Evolutionary conservation across 2,113 vertebrate genomes (phyloP).

Genomic region (Datnioides undecimradiatus): DNA sequence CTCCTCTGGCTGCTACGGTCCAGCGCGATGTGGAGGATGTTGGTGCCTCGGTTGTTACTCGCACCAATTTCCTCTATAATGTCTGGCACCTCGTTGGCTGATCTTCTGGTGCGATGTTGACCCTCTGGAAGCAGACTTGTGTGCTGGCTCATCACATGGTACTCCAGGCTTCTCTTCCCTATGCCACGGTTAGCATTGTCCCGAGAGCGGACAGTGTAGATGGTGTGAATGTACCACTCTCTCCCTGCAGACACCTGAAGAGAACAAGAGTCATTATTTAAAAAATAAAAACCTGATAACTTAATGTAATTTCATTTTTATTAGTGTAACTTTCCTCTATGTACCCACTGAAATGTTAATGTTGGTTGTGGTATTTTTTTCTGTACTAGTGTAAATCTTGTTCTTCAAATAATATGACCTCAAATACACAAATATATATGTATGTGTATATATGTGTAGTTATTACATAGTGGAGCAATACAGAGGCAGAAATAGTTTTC

Average conservation of each 20-base stretch:
- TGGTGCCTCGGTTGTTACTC: constrained; percentile 90
- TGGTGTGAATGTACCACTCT: constrained; percentile 96
- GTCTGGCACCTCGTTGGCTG: constrained; percentile 64
- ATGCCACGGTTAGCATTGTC: constrained; percentile 87
- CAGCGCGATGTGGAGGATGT: constrained; percentile 92
- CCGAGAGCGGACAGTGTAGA: constrained; percentile 94
- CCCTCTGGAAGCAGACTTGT: constrained; percentile 21
- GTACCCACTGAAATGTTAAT: background rate
- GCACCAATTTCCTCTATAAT: constrained; percentile 86
- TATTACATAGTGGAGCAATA: background rate
- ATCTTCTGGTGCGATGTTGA: constrained; percentile 78
- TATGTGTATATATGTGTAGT: too few species aligned
- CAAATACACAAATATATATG: background rate
- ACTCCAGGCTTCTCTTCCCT: constrained; percentile 91
- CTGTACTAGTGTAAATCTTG: background rate
- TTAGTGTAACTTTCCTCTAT: background rate
- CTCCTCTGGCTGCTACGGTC: constrained; percentile 81
- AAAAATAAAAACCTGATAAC: background rate
- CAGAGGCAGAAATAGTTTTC: background rate
- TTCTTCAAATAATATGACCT: background rate
- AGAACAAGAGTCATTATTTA: constrained; percentile 4
- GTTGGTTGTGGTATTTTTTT: background rate
- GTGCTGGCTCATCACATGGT: constrained; percentile 79
- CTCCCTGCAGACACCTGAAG: constrained; percentile 91
- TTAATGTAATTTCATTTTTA: constrained; percentile 1